These are phyloP conservation scores for Nemoura dubitans DNA, from an alignment of 2,888 invertebrate species.

Conservation along the genomic window DNA sequence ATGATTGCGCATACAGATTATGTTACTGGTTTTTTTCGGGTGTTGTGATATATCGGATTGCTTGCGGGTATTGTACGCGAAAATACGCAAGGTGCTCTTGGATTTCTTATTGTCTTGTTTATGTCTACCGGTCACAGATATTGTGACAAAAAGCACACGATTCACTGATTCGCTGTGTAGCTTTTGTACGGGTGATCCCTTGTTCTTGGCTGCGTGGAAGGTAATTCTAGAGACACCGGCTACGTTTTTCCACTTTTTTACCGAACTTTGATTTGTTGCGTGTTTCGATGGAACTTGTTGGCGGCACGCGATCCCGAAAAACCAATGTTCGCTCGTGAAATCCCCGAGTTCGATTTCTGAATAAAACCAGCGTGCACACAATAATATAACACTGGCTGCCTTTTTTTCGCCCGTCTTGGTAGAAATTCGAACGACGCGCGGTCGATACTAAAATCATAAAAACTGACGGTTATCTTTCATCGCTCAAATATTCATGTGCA, in stretches of 20 bases:
- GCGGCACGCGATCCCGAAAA: conserved; percentile 26
- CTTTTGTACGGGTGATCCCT: no score
- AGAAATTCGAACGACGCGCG: not conserved
- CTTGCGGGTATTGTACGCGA: not conserved
- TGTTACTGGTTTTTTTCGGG: not conserved
- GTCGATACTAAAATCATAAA: not conserved
- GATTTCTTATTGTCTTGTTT: no score
- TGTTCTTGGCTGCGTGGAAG: not conserved
- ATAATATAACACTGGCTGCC: not conserved
- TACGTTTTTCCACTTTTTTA: conserved; percentile 29
- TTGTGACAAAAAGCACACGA: no score
- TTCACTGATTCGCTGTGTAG: no score
- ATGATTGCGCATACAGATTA: conserved; percentile 21
- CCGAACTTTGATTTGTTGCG: conserved; percentile 22
- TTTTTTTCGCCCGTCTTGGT: not conserved
- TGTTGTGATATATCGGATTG: not conserved
- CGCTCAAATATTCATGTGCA: conserved; percentile 5
- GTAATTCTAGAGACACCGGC: not conserved
- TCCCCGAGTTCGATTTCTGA: not conserved
- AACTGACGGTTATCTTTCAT: not conserved
- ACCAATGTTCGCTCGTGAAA: conserved; percentile 38
- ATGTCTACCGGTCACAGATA: no score
- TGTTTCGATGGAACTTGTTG: conserved; percentile 33
- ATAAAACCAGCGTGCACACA: not conserved
- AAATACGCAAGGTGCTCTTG: not conserved